These are phyloP conservation scores for Bos indicus DNA, from an alignment of 2,113 vertebrate species.

Conservation along the genomic window DNA sequence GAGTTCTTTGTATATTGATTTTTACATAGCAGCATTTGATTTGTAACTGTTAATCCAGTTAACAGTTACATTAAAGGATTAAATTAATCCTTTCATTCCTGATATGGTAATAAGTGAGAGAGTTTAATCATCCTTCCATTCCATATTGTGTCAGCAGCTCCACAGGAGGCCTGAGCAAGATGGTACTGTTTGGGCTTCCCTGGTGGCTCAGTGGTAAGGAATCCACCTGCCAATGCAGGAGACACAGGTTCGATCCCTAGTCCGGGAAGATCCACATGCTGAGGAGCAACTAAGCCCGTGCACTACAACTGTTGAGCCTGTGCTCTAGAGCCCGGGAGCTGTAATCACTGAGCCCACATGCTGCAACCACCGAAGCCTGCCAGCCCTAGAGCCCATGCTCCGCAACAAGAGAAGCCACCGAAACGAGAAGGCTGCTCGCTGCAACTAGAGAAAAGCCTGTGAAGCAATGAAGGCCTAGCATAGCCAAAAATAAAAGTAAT, in stretches of 20 bases:
- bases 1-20: background rate
- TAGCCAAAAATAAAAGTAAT: background rate
- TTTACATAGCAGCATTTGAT: background rate
- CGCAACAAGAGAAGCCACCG: background rate
- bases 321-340: background rate
- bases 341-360: background rate
- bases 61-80: background rate
- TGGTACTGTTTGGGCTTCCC: background rate
- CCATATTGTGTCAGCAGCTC: background rate
- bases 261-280: background rate
- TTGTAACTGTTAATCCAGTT: background rate
- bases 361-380: background rate
- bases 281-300: background rate
- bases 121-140: background rate
- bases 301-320: accelerated
- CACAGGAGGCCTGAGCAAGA: background rate
- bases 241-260: background rate
- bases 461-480: background rate
- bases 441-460: background rate
- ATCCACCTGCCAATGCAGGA: background rate
- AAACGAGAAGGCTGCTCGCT: accelerated
- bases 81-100: background rate
- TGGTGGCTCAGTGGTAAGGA: background rate
- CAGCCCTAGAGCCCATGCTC: background rate
- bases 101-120: background rate